Percentiles rank a stretch among this genome's conserved stretches.
Conservation (phyloP, 1,140 invertebrate genomes). For the Druon quercuslanigerum region DNA sequence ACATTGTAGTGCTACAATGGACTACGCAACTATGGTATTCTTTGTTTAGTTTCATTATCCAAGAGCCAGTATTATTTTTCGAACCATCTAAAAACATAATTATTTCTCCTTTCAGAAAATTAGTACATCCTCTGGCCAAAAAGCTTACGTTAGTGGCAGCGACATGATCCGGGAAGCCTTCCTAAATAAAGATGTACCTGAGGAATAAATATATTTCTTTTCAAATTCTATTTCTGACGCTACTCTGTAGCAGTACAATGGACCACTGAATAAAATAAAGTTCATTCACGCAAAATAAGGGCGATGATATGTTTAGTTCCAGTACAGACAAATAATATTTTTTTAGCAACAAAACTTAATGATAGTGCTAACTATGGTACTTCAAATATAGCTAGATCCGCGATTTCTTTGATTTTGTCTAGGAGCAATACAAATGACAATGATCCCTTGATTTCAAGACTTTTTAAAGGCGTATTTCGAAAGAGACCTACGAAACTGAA, state of each 20-base stretch:
- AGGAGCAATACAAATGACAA: too few relatives aligned
- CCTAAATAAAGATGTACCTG: background rate
- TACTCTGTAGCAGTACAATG: conserved; percentile 59
- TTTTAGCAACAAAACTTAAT: conserved; percentile 45
- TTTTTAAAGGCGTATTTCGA: too few relatives aligned
- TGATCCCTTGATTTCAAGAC: too few relatives aligned
- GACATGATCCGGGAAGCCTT: too few relatives aligned
- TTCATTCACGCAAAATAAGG: conserved; percentile 50
- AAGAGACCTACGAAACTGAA: too few relatives aligned
- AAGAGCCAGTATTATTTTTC: too few relatives aligned
- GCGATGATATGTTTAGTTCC: conserved; percentile 40
- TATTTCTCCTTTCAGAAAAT: too few relatives aligned
- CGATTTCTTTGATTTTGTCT: conserved; percentile 39
- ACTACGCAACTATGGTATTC: background rate
- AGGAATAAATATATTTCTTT: conserved; percentile 48
- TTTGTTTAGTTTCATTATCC: too few relatives aligned
- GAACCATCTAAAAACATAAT: too few relatives aligned
- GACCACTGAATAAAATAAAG: conserved; percentile 58
- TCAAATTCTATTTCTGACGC: conserved; percentile 54
- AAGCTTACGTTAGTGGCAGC: background rate
- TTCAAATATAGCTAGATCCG: conserved; percentile 44
- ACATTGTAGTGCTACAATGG: background rate
- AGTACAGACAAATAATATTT: conserved; percentile 19
- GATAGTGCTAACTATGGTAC: conserved; percentile 41
- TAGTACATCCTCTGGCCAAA: background rate